Evolutionary conservation across 53 echinoderm and acorn worm genomes (phyloP), one percentile per base, ranked within the genome.

Genomic region (Holothuria leucospilota): DNA sequence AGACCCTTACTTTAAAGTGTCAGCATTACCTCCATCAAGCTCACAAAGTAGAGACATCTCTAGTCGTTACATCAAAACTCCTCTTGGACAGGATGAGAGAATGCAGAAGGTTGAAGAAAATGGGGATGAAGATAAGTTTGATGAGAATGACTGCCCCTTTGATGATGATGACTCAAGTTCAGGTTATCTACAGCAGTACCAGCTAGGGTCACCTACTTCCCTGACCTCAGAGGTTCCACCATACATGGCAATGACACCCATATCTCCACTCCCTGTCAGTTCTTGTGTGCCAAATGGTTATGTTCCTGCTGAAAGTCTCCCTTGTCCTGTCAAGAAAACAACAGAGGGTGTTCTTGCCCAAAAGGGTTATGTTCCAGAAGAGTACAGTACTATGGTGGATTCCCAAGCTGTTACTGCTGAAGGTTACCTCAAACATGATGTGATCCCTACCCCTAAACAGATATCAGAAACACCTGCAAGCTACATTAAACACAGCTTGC

Each of bases 231-330:
- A 56, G 15, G 16, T 18, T 56, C n/a, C 40, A 16, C 46, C 75
- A 26, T 75, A 75, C 51, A 75, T 27, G 23, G 10, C 49, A 15
- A 75, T 75, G 75, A 52, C 75, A 14, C 75, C 75, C 14, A 12
- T 11, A 24, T 75, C 75, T 26, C 75, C 75, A 23, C 75, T 53
- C 13, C 51, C 75, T 2, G 39, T 49, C 75, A 75, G 51, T 15
- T 16, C 20, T 6, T 20, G 75, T 27, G 51, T 75, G 49, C 75
- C 75, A 2, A 75, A 75, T 27, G 75, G 75, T 49, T 75, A 75
- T 26, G 27, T 75, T 51, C 18, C 75, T 26, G 26, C 49, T 2
- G 53, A 49, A 49, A 23, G 23, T 24, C 15, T 75, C 49, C 51
- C 75, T 14, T 13, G 52, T 26, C 52, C 75, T 24, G 15, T 18